Conservation (phyloP, 1,140 invertebrate species). For the Lamellibrachia luymesi region DNA sequence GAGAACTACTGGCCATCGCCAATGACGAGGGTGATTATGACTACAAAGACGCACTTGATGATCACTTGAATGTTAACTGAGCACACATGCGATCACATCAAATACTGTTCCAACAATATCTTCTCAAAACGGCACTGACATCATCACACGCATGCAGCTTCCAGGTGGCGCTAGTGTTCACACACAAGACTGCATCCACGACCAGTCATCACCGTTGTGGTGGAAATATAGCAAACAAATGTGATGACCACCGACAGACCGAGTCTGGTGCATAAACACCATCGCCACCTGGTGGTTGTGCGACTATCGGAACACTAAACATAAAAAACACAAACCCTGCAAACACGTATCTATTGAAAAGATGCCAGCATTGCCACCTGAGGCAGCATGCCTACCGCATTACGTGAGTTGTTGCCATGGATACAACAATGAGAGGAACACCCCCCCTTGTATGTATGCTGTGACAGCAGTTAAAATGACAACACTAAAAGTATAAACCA, state of each 20-base stretch:
- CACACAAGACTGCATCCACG: neutral
- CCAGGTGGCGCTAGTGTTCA: neutral
- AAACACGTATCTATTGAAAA: constrained; percentile 1
- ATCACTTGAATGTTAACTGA: neutral
- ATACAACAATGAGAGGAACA: neutral
- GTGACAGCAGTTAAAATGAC: neutral
- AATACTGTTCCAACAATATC: neutral
- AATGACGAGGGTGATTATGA: neutral
- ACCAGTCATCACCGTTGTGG: neutral
- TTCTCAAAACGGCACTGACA: neutral
- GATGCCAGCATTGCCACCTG: neutral
- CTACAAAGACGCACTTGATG: neutral
- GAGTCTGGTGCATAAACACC: neutral
- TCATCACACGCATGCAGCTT: neutral
- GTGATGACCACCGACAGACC: neutral
- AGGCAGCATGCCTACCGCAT: neutral
- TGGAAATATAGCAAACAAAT: neutral
- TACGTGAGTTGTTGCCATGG: neutral
- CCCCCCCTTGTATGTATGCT: neutral
- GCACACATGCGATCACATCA: neutral
- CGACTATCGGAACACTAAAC: neutral
- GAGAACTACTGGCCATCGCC: neutral
- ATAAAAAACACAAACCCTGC: neutral
- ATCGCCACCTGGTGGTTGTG: neutral
- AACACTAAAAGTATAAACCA: constrained; percentile 1